A percentile compares a stretch with the other conserved stretches of the same genome.
These are phyloP conservation scores for Sternotherus odoratus DNA, from an alignment of 2,797 vertebrate species.

Conservation along the genomic window DNA sequence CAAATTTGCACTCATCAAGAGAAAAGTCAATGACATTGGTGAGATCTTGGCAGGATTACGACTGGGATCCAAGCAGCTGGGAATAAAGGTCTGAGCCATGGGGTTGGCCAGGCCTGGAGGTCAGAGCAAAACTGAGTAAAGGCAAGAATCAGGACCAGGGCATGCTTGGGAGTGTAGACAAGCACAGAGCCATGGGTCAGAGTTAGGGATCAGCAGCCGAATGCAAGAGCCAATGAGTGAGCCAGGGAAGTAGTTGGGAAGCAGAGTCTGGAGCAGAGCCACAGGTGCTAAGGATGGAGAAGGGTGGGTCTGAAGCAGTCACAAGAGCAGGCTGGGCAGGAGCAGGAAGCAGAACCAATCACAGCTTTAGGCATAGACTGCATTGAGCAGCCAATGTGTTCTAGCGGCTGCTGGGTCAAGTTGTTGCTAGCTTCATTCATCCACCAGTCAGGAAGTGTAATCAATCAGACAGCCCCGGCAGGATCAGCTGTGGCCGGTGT, in stretches of 20 bases:
- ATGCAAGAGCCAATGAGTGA: background rate
- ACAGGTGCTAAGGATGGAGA: background rate
- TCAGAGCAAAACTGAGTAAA: background rate
- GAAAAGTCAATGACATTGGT: constrained; percentile 38
- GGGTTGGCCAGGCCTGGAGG: background rate
- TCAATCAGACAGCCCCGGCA: background rate
- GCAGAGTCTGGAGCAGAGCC: background rate
- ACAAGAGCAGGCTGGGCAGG: background rate
- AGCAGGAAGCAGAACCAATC: background rate
- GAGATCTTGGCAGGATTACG: constrained; percentile 36
- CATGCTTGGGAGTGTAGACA: background rate
- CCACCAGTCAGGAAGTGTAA: background rate
- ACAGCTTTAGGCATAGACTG: background rate
- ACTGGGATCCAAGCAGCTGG: background rate
- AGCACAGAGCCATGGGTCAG: background rate
- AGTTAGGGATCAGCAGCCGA: background rate
- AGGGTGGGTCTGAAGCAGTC: background rate
- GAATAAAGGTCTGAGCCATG: background rate
- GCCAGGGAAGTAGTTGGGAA: background rate
- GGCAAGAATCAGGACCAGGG: background rate
- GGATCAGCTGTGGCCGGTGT: background rate
- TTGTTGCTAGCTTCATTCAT: background rate
- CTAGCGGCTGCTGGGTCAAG: background rate
- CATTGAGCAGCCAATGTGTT: too few species aligned
- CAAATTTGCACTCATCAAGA: constrained; percentile 68